Base-by-base conservation (phyloP, 2,113 vertebrate genomes). In the Sebastes schlegelii region DNA sequence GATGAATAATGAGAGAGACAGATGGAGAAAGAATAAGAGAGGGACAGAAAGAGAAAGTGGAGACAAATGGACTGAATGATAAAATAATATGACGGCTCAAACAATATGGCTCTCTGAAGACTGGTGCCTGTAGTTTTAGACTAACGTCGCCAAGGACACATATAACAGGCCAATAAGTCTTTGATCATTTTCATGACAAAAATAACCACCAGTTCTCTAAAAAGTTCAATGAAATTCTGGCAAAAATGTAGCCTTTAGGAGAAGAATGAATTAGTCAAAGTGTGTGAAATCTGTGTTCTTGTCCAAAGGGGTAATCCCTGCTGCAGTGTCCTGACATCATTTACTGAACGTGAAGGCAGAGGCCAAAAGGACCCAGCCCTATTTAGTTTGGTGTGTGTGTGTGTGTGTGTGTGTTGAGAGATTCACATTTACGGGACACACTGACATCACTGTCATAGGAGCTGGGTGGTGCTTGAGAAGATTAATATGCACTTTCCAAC, bases 1-100 rank as follows among this genome's bases (percentile, higher is more conserved):
- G 66, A 91, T 34, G 66, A 57, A 71, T 82, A 86, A 85, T 46
- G 81, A 88, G 76, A 51, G 73, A 80, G 76, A 80, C 81, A 86
- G 69, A 82, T 80, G 72, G 79, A 83, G 64, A 62, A 73, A 73
- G 79, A 67, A 80, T 64, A 74, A 68, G 72, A 77, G 19, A 51
- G 13, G 13, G 34, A 54, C 34, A 55, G n/a, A 46, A 57, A 66
- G 57, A 55, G 16, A 48, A 52, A 76, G 67, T 54, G 61, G 58
- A 77, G 66, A 81, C 26, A 62, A 81, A 86, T 45, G 45, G 43
- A 78, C 57, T 76, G 71, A 82, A 84, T 61, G 58, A 73, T 70
- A 43, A 79, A 89, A 83, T 82, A 68, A 82, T 82, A 65, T 75
- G 65, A 83, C 45, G 73, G 78, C 69, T 90, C 69, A 78, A 80